Evolutionary conservation across 1,140 invertebrate genomes (phyloP).

Genomic region (Drosophila kikkawai): DNA sequence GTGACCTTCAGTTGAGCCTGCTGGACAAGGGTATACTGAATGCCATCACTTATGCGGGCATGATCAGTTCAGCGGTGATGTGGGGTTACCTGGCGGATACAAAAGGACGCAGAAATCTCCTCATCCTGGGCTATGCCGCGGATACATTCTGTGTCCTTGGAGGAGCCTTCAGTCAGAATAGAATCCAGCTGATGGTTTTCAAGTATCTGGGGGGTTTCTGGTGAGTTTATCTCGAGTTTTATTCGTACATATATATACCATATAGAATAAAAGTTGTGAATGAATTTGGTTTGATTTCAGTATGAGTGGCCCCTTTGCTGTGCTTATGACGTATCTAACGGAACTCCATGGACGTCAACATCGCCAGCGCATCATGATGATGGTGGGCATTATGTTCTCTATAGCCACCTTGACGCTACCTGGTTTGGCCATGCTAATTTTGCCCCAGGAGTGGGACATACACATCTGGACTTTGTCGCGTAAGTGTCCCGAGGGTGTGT

Average conservation of each 20-base stretch:
- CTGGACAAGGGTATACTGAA: conserved; percentile 90
- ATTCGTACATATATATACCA: neutral
- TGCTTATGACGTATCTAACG: conserved; percentile 89
- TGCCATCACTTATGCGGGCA: conserved; percentile 89
- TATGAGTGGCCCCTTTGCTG: conserved; percentile 90
- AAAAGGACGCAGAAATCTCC: conserved; percentile 89
- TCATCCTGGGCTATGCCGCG: conserved; percentile 90
- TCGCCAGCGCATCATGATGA: conserved; percentile 88
- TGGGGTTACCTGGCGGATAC: conserved; percentile 94
- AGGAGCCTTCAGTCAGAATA: conserved; percentile 89
- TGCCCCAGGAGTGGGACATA: conserved; percentile 83
- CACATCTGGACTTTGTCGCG: conserved; percentile 55
- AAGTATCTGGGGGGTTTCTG: conserved; percentile 92
- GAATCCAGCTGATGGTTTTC: conserved; percentile 89
- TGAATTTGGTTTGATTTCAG: conserved; percentile 81
- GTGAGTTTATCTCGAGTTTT: conserved; percentile 86
- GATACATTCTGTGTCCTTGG: conserved; percentile 89
- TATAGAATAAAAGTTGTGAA: neutral
- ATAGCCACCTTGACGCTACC: conserved; percentile 87
- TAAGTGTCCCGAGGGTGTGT: conserved; percentile 51
- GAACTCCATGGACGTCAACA: conserved; percentile 89
- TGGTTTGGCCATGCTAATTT: conserved; percentile 86
- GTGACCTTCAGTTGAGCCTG: conserved; percentile 88
- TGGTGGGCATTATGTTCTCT: conserved; percentile 88
- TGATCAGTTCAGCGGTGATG: conserved; percentile 88